phyloP scores from a whole-genome alignment of 2,113 vertebrate genomes.

The Ia io region DNA sequence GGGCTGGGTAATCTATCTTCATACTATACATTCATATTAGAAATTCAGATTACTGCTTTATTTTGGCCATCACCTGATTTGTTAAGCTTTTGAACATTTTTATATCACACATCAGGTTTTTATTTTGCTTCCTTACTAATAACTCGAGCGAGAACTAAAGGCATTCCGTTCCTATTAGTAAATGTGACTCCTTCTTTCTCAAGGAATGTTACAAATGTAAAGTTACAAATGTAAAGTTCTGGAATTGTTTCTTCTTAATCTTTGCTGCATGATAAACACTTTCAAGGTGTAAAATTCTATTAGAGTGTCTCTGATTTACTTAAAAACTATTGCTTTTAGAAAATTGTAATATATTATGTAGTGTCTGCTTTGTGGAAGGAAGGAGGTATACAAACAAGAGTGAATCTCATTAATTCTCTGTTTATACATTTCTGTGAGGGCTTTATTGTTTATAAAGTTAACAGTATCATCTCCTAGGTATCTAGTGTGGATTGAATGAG shows the following conservation, averaged over 20 bases:
- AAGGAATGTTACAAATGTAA: too few relatives aligned
- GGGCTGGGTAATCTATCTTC: not conserved
- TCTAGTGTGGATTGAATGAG: not conserved
- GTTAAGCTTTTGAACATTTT: conserved; percentile 2
- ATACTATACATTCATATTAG: not conserved
- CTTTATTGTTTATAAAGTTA: conserved; percentile 24
- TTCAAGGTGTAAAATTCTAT: not conserved
- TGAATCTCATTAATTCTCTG: not conserved
- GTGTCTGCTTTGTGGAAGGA: not conserved
- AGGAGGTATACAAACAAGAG: not conserved
- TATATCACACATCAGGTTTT: not conserved
- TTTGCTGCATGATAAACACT: not conserved
- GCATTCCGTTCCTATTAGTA: not conserved
- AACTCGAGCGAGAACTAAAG: conserved; percentile 9
- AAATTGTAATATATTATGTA: not conserved
- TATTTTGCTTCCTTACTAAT: not conserved
- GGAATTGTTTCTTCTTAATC: not conserved
- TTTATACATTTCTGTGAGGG: not conserved
- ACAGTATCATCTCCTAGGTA: not conserved
- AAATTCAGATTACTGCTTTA: not conserved
- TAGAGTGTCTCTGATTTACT: not conserved
- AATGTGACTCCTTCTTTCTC: too few relatives aligned
- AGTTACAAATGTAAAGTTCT: too few relatives aligned
- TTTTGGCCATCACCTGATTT: not conserved
- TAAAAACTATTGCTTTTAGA: not conserved